Conservation (phyloP, 2,113 vertebrate species). For the Hiodon tergisus region DNA sequence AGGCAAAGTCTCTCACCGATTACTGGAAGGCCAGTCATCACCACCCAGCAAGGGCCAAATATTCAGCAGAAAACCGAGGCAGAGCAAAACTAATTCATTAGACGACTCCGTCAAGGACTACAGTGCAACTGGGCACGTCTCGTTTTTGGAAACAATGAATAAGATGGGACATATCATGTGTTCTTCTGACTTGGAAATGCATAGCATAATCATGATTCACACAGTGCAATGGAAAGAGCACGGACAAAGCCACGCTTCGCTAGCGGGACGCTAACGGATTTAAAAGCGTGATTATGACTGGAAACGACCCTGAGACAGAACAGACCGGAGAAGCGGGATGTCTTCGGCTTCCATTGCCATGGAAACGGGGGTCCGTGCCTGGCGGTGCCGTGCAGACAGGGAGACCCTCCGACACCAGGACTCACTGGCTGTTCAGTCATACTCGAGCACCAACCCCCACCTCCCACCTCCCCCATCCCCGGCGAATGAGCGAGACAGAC, state of each 20-base stretch:
- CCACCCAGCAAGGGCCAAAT: conserved; percentile 12
- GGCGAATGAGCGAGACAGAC: too few species aligned
- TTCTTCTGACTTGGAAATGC: too few species aligned
- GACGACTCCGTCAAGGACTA: too few species aligned
- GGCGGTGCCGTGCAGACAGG: conserved; percentile 22
- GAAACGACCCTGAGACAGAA: conserved; percentile 22
- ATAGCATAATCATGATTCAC: too few species aligned
- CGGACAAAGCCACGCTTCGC: too few species aligned
- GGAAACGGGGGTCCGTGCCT: conserved; percentile 36
- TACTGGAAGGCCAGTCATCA: conserved; percentile 7
- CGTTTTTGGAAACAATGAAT: too few species aligned
- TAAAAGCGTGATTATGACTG: conserved; percentile 2
- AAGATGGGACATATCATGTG: too few species aligned
- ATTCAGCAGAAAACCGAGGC: conserved; percentile 16
- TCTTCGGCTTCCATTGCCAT: conserved; percentile 37
- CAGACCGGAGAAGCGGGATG: conserved; percentile 25
- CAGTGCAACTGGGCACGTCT: too few species aligned
- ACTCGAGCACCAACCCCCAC: background rate
- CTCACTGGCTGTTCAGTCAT: background rate
- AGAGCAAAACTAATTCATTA: too few species aligned
- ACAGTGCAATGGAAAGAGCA: too few species aligned
- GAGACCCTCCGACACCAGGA: background rate
- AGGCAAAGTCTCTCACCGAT: conserved; percentile 37
- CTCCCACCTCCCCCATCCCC: background rate
- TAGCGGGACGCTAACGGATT: background rate